These are phyloP conservation scores for Pseudachorutes palmiensis DNA, from an alignment of 1,140 invertebrate genomes.

Conservation along the genomic window DNA sequence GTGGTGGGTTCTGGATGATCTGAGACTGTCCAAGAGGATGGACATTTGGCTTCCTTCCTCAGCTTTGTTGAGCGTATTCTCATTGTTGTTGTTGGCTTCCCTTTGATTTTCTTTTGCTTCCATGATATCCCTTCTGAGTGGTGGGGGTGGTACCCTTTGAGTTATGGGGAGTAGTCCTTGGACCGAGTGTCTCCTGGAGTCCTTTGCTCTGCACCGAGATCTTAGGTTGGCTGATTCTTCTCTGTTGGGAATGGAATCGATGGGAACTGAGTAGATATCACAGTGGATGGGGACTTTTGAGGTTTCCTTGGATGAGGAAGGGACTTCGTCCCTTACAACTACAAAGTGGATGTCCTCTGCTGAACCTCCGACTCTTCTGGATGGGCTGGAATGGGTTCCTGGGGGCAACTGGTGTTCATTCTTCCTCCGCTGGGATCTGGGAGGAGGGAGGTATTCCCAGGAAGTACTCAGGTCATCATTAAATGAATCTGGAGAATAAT, in stretches of 20 bases:
- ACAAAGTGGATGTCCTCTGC: neutral
- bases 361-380: neutral
- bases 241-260: constrained; percentile 56
- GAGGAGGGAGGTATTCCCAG: constrained; percentile 27
- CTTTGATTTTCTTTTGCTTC: neutral
- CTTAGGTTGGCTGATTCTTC: neutral
- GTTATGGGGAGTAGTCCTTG: neutral
- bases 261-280: constrained; percentile 73
- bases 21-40: constrained; percentile 24
- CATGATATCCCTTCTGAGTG: neutral
- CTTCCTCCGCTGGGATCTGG: neutral
- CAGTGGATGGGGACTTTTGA: constrained; percentile 60
- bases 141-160: neutral
- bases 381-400: neutral
- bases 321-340: neutral
- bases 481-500: constrained; percentile 17
- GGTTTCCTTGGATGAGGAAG: neutral
- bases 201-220: neutral
- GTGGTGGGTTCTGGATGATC: neutral
- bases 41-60: constrained; percentile 20
- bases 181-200: constrained; percentile 8
- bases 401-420: neutral
- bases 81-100: neutral
- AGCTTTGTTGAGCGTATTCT: constrained; percentile 1
- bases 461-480: constrained; percentile 18